These are phyloP conservation scores for Tetropium fuscum DNA, from an alignment of 2,888 invertebrate species.

Conservation along the genomic window DNA sequence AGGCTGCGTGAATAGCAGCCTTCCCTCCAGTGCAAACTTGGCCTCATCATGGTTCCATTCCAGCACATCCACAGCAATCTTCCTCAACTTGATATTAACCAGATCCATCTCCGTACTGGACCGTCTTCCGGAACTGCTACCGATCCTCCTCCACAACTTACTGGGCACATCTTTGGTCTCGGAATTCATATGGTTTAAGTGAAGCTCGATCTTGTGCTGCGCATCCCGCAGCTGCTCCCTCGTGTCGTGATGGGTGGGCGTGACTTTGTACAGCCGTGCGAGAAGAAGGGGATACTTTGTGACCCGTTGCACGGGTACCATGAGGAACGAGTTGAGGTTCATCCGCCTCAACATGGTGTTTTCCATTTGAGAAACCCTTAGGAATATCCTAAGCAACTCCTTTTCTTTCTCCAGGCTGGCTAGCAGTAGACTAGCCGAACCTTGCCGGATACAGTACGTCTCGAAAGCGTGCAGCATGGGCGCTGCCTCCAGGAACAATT, in stretches of 20 bases:
- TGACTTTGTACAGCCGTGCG: constrained; percentile 90
- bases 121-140: constrained; percentile 74
- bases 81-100: constrained; percentile 89
- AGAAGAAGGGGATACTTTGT: constrained; percentile 96
- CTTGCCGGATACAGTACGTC: constrained; percentile 94
- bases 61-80: constrained; percentile 93
- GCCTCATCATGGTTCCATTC: constrained; percentile 97
- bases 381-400: constrained; percentile 91
- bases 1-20: constrained; percentile 88
- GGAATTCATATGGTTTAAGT: constrained; percentile 94
- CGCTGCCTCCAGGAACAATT: constrained; percentile 89
- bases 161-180: constrained; percentile 92
- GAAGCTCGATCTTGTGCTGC: constrained; percentile 92
- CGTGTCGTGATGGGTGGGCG: constrained; percentile 84
- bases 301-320: constrained; percentile 97
- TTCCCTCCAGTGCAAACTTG: constrained; percentile 91
- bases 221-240: constrained; percentile 88
- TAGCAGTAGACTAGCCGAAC: constrained; percentile 86
- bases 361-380: constrained; percentile 97
- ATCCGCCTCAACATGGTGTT: constrained; percentile 92
- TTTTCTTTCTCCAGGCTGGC: constrained; percentile 95
- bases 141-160: constrained; percentile 90
- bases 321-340: constrained; percentile 97
- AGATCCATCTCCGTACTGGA: constrained; percentile 88
- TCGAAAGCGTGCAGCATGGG: constrained; percentile 96